Conservation (phyloP, 2,113 vertebrate species). For the Ancistrus triradiatus region DNA sequence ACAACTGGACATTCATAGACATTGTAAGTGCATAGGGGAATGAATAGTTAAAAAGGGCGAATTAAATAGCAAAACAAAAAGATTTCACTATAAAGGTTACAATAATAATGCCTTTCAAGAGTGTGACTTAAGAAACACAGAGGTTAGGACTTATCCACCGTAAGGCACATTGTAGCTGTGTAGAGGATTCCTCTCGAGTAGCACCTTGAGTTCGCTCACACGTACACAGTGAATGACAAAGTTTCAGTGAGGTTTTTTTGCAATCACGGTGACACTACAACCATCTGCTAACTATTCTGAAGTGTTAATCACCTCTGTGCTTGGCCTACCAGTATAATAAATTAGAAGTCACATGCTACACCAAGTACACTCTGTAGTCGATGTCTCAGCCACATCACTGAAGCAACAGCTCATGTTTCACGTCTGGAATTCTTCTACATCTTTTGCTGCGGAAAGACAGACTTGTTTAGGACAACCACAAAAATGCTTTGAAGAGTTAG, state of each 20-base stretch:
- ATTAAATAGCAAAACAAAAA: neutral
- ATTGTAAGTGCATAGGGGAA: constrained; percentile 8
- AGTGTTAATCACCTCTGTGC: constrained; percentile 37
- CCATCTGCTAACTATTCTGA: constrained; percentile 12
- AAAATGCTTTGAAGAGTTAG: too few relatives aligned
- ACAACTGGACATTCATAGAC: constrained; percentile 3
- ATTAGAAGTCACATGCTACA: constrained; percentile 58
- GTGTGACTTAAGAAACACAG: constrained; percentile 2
- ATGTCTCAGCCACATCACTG: constrained; percentile 36
- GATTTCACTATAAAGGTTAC: neutral
- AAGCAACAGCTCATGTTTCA: constrained; percentile 48
- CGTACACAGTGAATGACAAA: constrained; percentile 28
- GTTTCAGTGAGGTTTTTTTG: constrained; percentile 34
- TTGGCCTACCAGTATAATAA: constrained; percentile 57
- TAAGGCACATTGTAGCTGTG: constrained; percentile 4
- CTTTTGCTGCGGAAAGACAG: too few relatives aligned
- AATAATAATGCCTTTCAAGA: constrained; percentile 25
- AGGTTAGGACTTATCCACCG: constrained; percentile 1
- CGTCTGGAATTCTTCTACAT: constrained; percentile 48
- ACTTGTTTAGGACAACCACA: too few relatives aligned
- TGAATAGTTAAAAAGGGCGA: neutral
- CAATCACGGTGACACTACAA: constrained; percentile 1
- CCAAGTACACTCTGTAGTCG: constrained; percentile 51
- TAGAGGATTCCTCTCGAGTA: constrained; percentile 1
- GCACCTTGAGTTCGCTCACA: constrained; percentile 29